Evolutionary conservation across 2,888 invertebrate species (phyloP), one percentile per base, ranked within the genome.

Genomic region (Chrysotoxum bicinctum): DNA sequence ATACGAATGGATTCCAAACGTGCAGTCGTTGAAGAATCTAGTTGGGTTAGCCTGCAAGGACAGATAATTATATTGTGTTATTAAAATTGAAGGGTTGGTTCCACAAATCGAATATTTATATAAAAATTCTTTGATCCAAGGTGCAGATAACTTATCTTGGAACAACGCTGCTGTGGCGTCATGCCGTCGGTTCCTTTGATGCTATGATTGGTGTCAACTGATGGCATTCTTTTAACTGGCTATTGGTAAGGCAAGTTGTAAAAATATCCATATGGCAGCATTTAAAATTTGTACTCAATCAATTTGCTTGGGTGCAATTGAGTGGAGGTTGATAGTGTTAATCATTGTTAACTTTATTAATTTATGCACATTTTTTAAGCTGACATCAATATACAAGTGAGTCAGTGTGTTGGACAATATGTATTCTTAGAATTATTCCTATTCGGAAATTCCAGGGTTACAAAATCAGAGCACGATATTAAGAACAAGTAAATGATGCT

Each of bases 11-110:
- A 90, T 16, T 93, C 93, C 80, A 91, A 89, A 52, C 92, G 92
- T 16, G 91, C 93, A 66, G 90, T 88, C 26, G 90, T 90, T 84
- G 91, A 91, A 0, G 91, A 90, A 88, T 93, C 91, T 16, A 93
- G 88, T 68, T 90, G 89, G 23, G 91, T 91, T 66, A 93, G 78
- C 87, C 92, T 92, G 88, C 2, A 66, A 66, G 23, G 23, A 66
- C 16, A 32, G 37, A 37, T 3, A 50, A 14, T 50, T 6, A 14
- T 6, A 14, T 23, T 12, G 7, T 21, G 4, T 32, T 10, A 58
- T 54, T 21, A 54, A 21, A 60, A 26, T 52, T 45, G 1, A 45
- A 32, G 16, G 32, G 6, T n/a, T 32, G 19, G 14, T 19, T 14
- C 9, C 6, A n/a, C n/a, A 26, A 21, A 66, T 50, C 32, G 35